phyloP scores from a whole-genome alignment of 2,797 vertebrate species.

The Lepus townsendii region DNA sequence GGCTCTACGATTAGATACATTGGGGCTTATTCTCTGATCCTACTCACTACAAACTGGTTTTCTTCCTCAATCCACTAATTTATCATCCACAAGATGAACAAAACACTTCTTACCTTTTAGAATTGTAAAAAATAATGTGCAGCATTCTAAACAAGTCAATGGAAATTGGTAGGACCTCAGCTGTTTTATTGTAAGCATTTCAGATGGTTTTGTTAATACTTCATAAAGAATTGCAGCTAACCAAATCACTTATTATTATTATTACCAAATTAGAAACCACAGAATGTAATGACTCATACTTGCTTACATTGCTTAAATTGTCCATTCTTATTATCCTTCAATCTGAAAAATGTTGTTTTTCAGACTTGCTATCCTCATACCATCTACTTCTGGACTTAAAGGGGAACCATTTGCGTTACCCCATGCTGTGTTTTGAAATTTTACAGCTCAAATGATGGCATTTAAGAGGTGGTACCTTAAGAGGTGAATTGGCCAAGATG shows the following conservation, averaged over 20 bases:
- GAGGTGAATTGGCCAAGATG: neutral
- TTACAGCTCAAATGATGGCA: neutral
- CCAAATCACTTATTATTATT: neutral
- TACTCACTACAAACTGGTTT: neutral
- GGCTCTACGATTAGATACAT: neutral
- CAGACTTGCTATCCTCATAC: neutral
- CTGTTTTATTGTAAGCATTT: neutral
- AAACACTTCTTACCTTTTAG: neutral
- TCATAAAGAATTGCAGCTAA: neutral
- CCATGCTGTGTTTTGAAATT: neutral
- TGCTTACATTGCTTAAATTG: neutral
- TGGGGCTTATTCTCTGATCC: neutral
- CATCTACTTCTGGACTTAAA: neutral
- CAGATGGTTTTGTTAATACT: neutral
- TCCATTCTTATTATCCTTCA: neutral
- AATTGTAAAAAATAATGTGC: neutral
- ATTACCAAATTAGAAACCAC: neutral
- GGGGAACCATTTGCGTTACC: neutral
- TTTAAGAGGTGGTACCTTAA: neutral
- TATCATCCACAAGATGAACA: neutral
- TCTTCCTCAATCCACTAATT: neutral
- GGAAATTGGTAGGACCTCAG: neutral
- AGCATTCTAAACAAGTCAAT: slow-evolving; percentile 40
- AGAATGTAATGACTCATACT: neutral
- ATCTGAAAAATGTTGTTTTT: neutral